Base-by-base conservation (phyloP, 37 sponge, comb jelly and placozoan genomes). In the Agelas oroides region DNA sequence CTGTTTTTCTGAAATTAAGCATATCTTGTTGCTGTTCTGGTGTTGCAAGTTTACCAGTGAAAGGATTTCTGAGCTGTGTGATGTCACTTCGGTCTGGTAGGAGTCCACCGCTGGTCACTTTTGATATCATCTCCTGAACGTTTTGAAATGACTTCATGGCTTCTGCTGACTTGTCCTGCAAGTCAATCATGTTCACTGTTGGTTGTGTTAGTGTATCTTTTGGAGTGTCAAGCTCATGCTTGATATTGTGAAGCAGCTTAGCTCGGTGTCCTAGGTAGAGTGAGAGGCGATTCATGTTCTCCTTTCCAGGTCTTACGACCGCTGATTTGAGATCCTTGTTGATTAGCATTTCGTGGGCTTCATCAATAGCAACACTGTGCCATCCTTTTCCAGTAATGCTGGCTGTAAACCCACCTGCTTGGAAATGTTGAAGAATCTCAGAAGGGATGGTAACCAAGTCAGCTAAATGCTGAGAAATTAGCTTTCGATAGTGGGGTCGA, bases 11-110 rank as follows among this genome's bases (percentile, higher is more conserved):
- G 66, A 65, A 65, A 65, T 24, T 65, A 25, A 65, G 66, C 27
- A 65, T 16, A 65, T 65, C 66, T 24, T 65, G 66, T 65, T 19
- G 25, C 23, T 65, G 66, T 25, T 65, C 66, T 24, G 66, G 66
- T 16, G 66, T 65, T 19, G 27, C 25, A n/a, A n/a, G n/a, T n/a
- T 79, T n/a, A 18, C 61, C 61, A 61, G 78, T 77, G 65, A 77
- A 77, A 15, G 78, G 78, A 61, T 77, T 77, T 17, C 59, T 24
- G 5, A 77, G 65, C n/a, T n/a, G n/a, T n/a, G n/a, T n/a, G n/a
- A n/a, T n/a, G n/a, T n/a, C n/a, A n/a, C n/a, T n/a, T n/a, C n/a
- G n/a, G n/a, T n/a, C n/a, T n/a, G n/a, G n/a, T n/a, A n/a, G n/a
- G n/a, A n/a, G n/a, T n/a, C n/a, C n/a, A n/a, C n/a, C n/a, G n/a